Conservation (phyloP, 1,140 invertebrate genomes). For the Andricus grossulariae region DNA sequence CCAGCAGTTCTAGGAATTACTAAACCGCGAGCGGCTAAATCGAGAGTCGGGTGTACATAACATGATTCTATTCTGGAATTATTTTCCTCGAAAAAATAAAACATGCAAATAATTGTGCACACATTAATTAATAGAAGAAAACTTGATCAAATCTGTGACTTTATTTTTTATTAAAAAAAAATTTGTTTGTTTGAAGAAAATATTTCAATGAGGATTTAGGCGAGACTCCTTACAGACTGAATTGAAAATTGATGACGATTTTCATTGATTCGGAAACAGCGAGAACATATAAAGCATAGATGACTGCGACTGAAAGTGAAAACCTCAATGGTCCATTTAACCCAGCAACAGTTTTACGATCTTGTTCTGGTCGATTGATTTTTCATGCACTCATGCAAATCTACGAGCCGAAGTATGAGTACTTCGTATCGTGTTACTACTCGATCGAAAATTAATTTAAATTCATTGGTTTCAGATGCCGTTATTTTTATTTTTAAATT, state of each 20-base stretch:
- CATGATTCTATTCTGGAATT: no score
- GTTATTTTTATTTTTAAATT: neutral
- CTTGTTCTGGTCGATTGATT: conserved; percentile 34
- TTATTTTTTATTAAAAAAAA: no score
- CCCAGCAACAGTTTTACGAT: neutral
- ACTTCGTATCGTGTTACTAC: neutral
- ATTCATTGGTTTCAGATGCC: neutral
- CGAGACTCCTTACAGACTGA: neutral
- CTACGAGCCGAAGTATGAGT: neutral
- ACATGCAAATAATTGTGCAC: no score
- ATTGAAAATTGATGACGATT: neutral
- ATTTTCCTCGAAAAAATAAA: no score
- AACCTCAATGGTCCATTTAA: conserved; percentile 6
- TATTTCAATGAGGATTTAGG: no score
- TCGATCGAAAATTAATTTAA: neutral
- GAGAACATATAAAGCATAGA: neutral
- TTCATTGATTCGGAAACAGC: neutral
- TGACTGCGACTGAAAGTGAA: neutral
- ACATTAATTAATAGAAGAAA: no score
- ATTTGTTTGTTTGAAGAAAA: no score
- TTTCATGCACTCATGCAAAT: conserved; percentile 27
- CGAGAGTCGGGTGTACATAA: no score
- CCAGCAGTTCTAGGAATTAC: no score
- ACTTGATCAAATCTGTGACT: no score
- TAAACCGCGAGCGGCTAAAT: no score